Evolutionary conservation across 2,113 vertebrate species (phyloP).

Genomic region (Thomomys bottae): DNA sequence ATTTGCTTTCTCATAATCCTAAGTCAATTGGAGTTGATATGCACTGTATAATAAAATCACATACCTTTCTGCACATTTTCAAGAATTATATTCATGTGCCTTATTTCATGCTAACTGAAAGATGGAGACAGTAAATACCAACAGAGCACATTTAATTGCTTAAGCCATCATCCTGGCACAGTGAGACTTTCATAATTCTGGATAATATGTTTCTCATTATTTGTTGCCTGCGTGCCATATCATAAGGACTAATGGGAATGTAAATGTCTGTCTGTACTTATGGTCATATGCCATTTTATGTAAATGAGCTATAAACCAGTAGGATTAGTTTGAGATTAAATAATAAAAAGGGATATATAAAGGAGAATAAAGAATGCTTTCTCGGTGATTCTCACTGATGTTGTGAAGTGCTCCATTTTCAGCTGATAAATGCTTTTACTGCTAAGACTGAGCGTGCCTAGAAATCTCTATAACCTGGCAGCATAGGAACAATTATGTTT

Average conservation of each 20-base stretch:
- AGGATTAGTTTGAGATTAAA: conserved; percentile 72
- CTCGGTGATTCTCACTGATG: conserved; percentile 46
- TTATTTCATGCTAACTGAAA: conserved; percentile 73
- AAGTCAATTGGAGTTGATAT: conserved; percentile 30
- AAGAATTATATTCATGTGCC: conserved; percentile 59
- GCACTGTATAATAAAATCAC: conserved; percentile 37
- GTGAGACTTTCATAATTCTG: conserved; percentile 74
- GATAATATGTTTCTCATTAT: conserved; percentile 80
- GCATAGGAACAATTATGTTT: background rate
- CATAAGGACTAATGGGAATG: conserved; percentile 71
- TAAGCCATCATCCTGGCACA: conserved; percentile 63
- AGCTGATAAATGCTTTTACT: conserved; percentile 34
- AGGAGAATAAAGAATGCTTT: conserved; percentile 56
- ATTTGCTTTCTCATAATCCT: conserved; percentile 17
- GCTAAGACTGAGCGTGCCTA: background rate
- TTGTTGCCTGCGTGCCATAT: conserved; percentile 61
- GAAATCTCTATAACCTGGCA: background rate
- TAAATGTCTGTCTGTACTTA: conserved; percentile 67
- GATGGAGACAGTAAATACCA: conserved; percentile 72
- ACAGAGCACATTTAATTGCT: conserved; percentile 78
- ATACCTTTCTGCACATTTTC: conserved; percentile 30
- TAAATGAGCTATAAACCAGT: conserved; percentile 80
- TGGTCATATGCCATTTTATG: conserved; percentile 66
- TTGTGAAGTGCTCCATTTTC: conserved; percentile 59
- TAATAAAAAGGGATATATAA: conserved; percentile 71